These are phyloP conservation scores for Melierax canorus DNA, from an alignment of 2,113 vertebrate species.

Conservation along the genomic window DNA sequence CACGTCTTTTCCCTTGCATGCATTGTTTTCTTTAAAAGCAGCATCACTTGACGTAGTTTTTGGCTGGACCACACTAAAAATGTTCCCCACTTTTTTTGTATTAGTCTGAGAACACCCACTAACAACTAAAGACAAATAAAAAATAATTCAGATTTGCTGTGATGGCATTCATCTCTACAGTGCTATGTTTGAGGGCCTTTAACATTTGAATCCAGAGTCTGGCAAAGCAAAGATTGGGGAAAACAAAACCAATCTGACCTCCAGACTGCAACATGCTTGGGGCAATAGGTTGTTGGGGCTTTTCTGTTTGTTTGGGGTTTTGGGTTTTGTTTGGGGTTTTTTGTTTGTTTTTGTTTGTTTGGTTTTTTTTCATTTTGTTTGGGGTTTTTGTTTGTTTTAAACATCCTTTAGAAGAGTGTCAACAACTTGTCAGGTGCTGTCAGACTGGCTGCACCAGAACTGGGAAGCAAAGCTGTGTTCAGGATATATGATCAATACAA, in stretches of 20 bases:
- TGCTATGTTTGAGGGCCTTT: background rate
- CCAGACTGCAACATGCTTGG: no score
- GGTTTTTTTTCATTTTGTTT: no score
- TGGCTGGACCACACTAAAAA: background rate
- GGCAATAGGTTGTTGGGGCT: background rate
- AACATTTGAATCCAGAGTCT: background rate
- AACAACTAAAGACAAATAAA: background rate
- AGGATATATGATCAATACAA: background rate
- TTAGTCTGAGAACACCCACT: background rate
- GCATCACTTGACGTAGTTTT: background rate
- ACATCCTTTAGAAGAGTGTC: background rate
- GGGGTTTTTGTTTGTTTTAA: background rate
- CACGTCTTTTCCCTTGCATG: background rate
- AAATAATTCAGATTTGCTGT: background rate
- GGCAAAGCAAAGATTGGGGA: background rate
- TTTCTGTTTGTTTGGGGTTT: background rate
- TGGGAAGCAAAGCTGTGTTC: background rate
- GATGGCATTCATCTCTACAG: background rate
- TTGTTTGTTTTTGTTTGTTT: background rate
- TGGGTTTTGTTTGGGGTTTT: no score
- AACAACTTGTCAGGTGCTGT: background rate
- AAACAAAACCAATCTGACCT: background rate
- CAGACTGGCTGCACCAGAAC: background rate
- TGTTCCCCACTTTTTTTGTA: accelerated
- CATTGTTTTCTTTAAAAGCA: background rate